Base-by-base conservation (phyloP, 2,113 vertebrate genomes). In the Amphiprion ocellaris region DNA sequence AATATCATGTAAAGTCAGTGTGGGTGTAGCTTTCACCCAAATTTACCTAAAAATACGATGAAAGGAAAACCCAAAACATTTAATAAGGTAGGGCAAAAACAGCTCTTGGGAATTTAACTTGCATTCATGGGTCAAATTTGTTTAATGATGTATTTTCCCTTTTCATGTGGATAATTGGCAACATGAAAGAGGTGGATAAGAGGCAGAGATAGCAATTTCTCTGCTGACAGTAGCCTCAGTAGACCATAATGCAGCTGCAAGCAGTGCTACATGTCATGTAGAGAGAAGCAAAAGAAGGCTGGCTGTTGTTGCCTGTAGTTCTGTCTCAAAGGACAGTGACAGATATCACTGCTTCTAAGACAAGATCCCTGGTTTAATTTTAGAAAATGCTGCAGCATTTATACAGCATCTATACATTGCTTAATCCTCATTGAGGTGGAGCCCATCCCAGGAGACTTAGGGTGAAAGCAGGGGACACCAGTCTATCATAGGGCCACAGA, bases 111-210 rank as follows among this genome's bases (percentile, higher is more conserved):
- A 86, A 72, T 81, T 71, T 33, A 47, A 58, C 44, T 70, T 66
- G 68, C 62, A 79, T 78, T 79, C 60, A 61, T 64, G 74, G 72
- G 84, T 82, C 82, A 85, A 47, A 87, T 84, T 74, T 86, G 53
- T 87, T 87, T 82, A 89, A 82, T 87, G 69, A 76, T 89, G 69
- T 73, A 78, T 82, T 85, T 87, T 79, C 39, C 30, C 65, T 79
- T 79, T 85, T 82, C 69, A 72, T 84, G 69, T 79, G 54, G 79
- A 54, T 87, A 89, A 91, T 86, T 87, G 86, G 84, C 39, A 72
- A 75, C 79, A 88, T 91, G 69, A 90, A 87, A 88, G 77, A 75
- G 63, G 46, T 23, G 54, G 75, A 84, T 76, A 68, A 84, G 73
- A 80, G 55, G 67, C 55, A 67, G 55, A 39, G 30, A 83, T 69